Conservation (phyloP, 2,797 vertebrate genomes). For the Rhynchonycteris naso region DNA sequence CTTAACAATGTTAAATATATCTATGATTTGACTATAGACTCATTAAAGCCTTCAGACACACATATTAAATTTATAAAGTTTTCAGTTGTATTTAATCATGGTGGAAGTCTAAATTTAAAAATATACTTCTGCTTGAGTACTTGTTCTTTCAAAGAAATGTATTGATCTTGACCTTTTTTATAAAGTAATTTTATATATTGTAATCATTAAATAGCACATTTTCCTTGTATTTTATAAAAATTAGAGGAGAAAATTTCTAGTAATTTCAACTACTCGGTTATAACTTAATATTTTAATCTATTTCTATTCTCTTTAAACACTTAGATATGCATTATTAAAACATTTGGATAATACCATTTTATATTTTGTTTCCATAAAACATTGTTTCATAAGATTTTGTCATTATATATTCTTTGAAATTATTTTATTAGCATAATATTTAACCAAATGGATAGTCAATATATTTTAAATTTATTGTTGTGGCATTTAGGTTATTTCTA, state of each 20-base stretch:
- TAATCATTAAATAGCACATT: slow-evolving; percentile 7
- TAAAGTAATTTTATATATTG: slow-evolving; percentile 40
- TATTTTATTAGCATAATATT: slow-evolving; percentile 45
- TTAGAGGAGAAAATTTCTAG: background rate
- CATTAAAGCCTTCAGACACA: background rate
- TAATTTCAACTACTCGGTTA: slow-evolving; percentile 21
- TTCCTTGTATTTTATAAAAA: slow-evolving; percentile 34
- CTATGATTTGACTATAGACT: background rate
- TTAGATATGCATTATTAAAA: background rate
- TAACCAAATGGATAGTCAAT: background rate
- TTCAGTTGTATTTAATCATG: slow-evolving; percentile 34
- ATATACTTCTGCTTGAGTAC: background rate
- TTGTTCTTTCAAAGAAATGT: background rate
- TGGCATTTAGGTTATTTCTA: slow-evolving; percentile 17
- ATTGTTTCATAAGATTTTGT: background rate
- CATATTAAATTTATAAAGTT: slow-evolving; percentile 37
- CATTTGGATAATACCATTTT: background rate
- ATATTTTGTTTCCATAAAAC: slow-evolving; percentile 13
- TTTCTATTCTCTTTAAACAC: background rate
- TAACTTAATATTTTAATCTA: slow-evolving; percentile 22
- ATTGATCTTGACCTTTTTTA: slow-evolving; percentile 35
- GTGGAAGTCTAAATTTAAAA: slow-evolving; percentile 32
- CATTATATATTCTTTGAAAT: slow-evolving; percentile 5
- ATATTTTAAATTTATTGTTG: background rate
- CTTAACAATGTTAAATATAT: background rate